Base-by-base conservation (phyloP, 1,140 invertebrate genomes). In the Drosophila murphyi region DNA sequence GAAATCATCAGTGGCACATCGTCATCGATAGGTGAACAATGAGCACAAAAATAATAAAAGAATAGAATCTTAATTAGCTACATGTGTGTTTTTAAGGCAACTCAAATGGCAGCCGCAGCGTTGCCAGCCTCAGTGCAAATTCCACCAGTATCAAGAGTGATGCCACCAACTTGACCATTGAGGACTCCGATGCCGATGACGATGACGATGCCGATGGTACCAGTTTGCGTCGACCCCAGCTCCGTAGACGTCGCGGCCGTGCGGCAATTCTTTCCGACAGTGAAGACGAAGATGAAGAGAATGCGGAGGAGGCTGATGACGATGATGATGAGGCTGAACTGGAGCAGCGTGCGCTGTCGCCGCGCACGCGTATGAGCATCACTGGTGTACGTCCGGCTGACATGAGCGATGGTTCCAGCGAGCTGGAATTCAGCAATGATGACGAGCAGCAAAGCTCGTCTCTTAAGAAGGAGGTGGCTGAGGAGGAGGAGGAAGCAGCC, bases 331-430 rank as follows among this genome's bases (percentile, higher is more conserved):
- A 91, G 10, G 82, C 91, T 5, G 83, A 92, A 32, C 10, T 86
- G 7, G 90, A 92, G 20, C 59, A 73, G 28, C 78, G 73, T 0
- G 83, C 77, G 0, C 28, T 92, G 0, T 92, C 91, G 2, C 91
- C 91, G 28, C 64, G 78, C 50, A 92, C 91, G 4, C 82, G 91
- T 0, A 92, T 91, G 89, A 92, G 91, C 41, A 92, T 92, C 4
- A 92, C 91, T 0, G 91, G 91, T 4, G 62, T 92, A 5, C 73
- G 91, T 4, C 91, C 89, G 0, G 59, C 67, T 12, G 91, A 92
- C 60, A 54, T 92, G 0, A 64, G 56, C 7, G 78, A 86, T 43
- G 83, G 76, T 12, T 82, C 80, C 12, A 92, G 91, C 52, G 91
- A 91, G 57, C 89, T 92, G 5, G 91, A 91, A 0, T 90, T 85